Evolutionary conservation across 2,797 vertebrate species (phyloP).

Genomic region (Falco novaeseelandiae): DNA sequence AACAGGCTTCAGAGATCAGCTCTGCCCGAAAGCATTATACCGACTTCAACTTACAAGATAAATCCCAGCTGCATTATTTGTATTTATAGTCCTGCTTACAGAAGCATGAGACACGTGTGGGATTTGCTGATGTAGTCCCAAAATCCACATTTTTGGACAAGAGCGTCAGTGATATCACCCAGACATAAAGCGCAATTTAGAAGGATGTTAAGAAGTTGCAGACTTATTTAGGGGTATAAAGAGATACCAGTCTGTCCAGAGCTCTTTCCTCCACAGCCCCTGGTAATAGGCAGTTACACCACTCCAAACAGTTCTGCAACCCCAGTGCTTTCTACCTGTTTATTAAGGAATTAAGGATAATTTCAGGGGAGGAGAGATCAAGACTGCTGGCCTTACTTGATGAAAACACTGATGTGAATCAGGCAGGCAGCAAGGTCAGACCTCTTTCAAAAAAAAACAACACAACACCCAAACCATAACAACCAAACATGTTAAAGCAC

Average conservation of each 20-base stretch:
- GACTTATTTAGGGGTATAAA: constrained; percentile 5
- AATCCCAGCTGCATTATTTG: constrained; percentile 63
- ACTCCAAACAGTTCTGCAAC: background rate
- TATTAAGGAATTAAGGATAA: background rate
- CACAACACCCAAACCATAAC: background rate
- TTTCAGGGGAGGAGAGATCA: background rate
- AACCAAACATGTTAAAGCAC: constrained; percentile 7
- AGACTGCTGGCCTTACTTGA: background rate
- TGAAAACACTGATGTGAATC: background rate
- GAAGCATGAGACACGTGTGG: constrained; percentile 49
- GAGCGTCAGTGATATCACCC: constrained; percentile 21
- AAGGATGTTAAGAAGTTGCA: constrained; percentile 15
- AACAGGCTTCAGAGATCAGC: constrained; percentile 44
- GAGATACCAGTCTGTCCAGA: background rate
- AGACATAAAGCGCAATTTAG: constrained; percentile 14
- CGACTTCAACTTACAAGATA: constrained; percentile 29
- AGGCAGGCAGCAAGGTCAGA: constrained; percentile 13
- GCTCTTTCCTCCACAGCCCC: background rate
- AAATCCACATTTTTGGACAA: constrained; percentile 67
- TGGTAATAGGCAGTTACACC: background rate
- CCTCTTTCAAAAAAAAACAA: background rate
- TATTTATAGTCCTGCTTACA: constrained; percentile 71
- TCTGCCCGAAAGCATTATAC: constrained; percentile 41
- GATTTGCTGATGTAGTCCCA: constrained; percentile 63
- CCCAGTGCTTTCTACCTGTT: background rate